Percentiles rank a stretch among this genome's conserved stretches.
phyloP scores from a whole-genome alignment of 1,140 invertebrate species.

The Calycopis cecrops region DNA sequence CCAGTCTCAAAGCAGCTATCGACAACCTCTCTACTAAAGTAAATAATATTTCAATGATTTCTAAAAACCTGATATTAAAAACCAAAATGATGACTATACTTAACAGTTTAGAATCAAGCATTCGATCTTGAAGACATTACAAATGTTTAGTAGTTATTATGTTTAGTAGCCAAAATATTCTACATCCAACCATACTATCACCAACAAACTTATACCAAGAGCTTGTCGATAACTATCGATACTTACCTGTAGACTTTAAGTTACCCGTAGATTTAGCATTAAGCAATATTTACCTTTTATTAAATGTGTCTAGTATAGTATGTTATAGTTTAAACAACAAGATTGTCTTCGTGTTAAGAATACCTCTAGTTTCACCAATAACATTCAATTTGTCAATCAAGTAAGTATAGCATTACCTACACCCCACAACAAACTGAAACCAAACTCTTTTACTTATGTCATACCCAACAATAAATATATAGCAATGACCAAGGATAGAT shows the following conservation, averaged over 20 bases:
- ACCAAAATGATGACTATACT: too few relatives aligned
- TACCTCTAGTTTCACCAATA: slow-evolving; percentile 25
- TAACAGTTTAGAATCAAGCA: slow-evolving; percentile 15
- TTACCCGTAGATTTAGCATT: slow-evolving; percentile 25
- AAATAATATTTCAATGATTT: slow-evolving; percentile 18
- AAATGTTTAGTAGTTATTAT: slow-evolving; percentile 19
- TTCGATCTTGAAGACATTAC: slow-evolving; percentile 28
- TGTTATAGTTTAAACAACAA: slow-evolving; percentile 10
- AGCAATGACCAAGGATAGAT: slow-evolving; percentile 24
- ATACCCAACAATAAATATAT: slow-evolving; percentile 17
- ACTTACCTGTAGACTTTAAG: slow-evolving; percentile 19
- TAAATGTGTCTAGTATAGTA: slow-evolving; percentile 3
- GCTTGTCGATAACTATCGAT: slow-evolving; percentile 21
- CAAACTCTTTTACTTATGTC: slow-evolving; percentile 60
- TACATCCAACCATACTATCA: slow-evolving; percentile 23
- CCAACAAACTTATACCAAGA: slow-evolving; percentile 22
- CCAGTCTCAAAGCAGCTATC: slow-evolving; percentile 17
- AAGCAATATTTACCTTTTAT: neutral
- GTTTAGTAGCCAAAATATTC: slow-evolving; percentile 18
- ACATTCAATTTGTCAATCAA: slow-evolving; percentile 27
- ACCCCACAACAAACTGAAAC: slow-evolving; percentile 12
- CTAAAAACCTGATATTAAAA: slow-evolving; percentile 10
- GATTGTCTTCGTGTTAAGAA: slow-evolving; percentile 25
- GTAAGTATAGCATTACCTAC: slow-evolving; percentile 16
- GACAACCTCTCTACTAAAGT: slow-evolving; percentile 17